A percentile compares a stretch with the other conserved stretches of the same genome.
Evolutionary conservation across 2,797 vertebrate genomes (phyloP).

Genomic region (Austrolebias charrua): DNA sequence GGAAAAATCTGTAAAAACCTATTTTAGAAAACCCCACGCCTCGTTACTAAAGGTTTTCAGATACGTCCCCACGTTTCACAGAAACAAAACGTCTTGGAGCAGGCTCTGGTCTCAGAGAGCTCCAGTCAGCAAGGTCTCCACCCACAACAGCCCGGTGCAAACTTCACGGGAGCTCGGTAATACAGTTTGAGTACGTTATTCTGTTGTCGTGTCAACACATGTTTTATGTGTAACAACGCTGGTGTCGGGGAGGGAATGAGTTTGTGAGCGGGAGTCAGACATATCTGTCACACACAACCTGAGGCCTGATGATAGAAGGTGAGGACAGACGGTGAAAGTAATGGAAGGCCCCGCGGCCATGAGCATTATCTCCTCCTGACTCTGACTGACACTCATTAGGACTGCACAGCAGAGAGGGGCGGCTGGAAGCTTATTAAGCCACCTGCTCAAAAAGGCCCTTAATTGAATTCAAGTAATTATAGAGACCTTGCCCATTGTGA

Average conservation of each 20-base stretch:
- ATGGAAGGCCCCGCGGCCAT: constrained; percentile 70
- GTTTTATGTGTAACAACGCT: constrained; percentile 39
- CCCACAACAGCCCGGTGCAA: background rate
- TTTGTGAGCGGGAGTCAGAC: constrained; percentile 45
- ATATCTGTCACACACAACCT: constrained; percentile 60
- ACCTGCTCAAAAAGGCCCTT: constrained; percentile 73
- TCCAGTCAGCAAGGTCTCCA: background rate
- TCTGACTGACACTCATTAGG: constrained; percentile 82
- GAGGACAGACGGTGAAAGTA: constrained; percentile 55
- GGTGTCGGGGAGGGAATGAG: constrained; percentile 34
- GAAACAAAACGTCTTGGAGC: no score
- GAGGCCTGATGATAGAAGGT: constrained; percentile 55
- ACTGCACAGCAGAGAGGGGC: constrained; percentile 67
- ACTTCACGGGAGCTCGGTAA: constrained; percentile 17
- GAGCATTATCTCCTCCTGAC: constrained; percentile 77
- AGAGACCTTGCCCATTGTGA: constrained; percentile 77
- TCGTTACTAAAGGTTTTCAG: constrained; percentile 5
- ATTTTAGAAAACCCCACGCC: background rate
- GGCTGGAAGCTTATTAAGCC: constrained; percentile 79
- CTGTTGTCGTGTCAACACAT: constrained; percentile 39
- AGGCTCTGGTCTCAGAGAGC: background rate
- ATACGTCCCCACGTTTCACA: background rate
- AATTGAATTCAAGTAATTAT: constrained; percentile 82
- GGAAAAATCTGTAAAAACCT: no score
- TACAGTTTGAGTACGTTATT: constrained; percentile 17